Conservation (phyloP, 2,888 invertebrate species). For the Meta bourneti region DNA sequence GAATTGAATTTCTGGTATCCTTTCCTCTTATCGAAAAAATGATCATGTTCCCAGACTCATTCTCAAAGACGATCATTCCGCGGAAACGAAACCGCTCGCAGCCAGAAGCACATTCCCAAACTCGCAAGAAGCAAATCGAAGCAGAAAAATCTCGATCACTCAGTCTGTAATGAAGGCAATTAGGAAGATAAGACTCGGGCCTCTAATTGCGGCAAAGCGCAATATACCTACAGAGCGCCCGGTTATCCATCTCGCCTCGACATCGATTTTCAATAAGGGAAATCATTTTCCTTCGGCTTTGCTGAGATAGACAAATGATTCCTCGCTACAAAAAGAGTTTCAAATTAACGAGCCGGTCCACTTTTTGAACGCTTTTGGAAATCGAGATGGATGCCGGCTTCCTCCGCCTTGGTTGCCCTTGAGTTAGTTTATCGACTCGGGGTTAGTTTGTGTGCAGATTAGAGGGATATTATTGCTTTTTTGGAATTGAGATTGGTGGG, state of each 20-base stretch:
- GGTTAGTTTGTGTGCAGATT: too few species aligned
- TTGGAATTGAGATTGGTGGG: too few species aligned
- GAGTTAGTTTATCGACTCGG: too few species aligned
- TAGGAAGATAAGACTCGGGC: slow-evolving; percentile 24
- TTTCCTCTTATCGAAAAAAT: not conserved
- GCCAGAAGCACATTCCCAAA: not conserved
- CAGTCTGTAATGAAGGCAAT: slow-evolving; percentile 24
- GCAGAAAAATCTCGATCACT: not conserved
- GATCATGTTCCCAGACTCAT: not conserved
- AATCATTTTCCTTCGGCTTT: slow-evolving; percentile 25
- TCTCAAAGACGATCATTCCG: not conserved
- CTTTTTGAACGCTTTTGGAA: too few species aligned
- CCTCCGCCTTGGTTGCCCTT: too few species aligned
- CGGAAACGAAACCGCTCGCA: not conserved
- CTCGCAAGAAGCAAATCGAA: not conserved
- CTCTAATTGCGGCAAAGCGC: slow-evolving; percentile 40
- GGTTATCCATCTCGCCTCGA: not conserved
- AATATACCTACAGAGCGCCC: not conserved
- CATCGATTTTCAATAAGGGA: slow-evolving; percentile 41
- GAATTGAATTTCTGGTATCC: not conserved
- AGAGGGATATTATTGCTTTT: too few species aligned
- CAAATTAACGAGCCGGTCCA: too few species aligned
- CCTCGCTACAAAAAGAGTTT: not conserved
- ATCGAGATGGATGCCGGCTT: too few species aligned
- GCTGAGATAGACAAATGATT: not conserved